Evolutionary conservation across 2,888 invertebrate species (phyloP).

Genomic region (Drosophila kambysellisi): DNA sequence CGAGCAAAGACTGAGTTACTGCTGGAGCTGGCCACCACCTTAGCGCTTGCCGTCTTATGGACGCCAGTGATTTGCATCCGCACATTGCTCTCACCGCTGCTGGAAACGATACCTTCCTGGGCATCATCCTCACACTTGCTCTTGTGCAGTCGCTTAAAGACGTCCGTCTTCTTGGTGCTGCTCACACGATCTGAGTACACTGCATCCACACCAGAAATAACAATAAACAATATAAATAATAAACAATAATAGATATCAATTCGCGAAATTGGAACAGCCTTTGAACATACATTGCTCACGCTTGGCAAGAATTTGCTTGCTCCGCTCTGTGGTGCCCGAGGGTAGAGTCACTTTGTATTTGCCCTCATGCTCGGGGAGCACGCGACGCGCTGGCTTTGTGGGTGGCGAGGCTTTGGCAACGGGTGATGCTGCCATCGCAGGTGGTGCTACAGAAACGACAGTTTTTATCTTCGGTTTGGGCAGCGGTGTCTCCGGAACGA

Average conservation of each 20-base stretch:
- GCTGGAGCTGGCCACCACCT: conserved; percentile 42
- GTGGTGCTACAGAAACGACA: background rate
- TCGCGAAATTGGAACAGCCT: background rate
- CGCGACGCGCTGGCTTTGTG: conserved; percentile 82
- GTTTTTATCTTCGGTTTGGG: conserved; percentile 33
- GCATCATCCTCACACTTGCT: conserved; percentile 59
- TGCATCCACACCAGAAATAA: conserved; percentile 38
- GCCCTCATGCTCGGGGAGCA: conserved; percentile 87
- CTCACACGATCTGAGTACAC: conserved; percentile 83
- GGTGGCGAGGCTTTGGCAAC: conserved; percentile 57
- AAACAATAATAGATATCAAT: background rate
- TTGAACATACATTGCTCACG: conserved; percentile 82
- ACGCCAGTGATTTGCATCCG: conserved; percentile 73
- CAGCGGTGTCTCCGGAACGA: conserved; percentile 86
- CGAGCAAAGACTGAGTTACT: conserved; percentile 83
- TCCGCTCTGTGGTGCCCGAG: conserved; percentile 86
- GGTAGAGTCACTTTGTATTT: conserved; percentile 87
- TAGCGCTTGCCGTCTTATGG: conserved; percentile 22
- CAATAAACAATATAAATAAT: no score
- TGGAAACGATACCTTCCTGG: conserved; percentile 70
- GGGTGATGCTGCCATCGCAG: background rate
- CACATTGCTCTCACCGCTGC: conserved; percentile 63
- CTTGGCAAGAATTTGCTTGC: conserved; percentile 85
- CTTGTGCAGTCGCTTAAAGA: conserved; percentile 82
- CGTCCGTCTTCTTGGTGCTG: conserved; percentile 65